Conservation (phyloP, 1,140 invertebrate species). For the Anoplophora glabripennis region DNA sequence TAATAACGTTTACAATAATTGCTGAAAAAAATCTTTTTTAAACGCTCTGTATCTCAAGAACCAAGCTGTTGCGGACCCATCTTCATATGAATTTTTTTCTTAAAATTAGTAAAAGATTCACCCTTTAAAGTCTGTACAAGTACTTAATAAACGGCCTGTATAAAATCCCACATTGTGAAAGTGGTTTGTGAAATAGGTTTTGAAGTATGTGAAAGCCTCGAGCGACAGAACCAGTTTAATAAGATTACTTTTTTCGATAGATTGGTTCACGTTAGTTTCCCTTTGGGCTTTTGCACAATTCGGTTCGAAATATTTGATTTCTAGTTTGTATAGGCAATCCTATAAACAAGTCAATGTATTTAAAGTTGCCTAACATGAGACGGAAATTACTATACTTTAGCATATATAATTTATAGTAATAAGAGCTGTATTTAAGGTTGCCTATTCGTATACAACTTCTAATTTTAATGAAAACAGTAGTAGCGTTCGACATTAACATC, state of each 20-base stretch:
- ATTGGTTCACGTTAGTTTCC: too few species aligned
- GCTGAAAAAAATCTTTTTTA: too few species aligned
- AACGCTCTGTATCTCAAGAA: too few species aligned
- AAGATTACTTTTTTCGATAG: not conserved
- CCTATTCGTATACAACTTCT: not conserved
- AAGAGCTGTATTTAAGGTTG: not conserved
- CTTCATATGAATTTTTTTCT: too few species aligned
- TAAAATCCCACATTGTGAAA: slow-evolving; percentile 5
- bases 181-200: slow-evolving; percentile 12
- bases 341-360: not conserved
- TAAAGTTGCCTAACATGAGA: not conserved
- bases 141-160: too few species aligned
- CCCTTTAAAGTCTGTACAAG: too few species aligned
- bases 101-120: too few species aligned
- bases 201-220: slow-evolving; percentile 16
- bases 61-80: too few species aligned
- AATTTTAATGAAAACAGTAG: not conserved
- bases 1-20: too few species aligned
- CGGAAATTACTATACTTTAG: not conserved
- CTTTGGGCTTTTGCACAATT: too few species aligned
- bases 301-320: not conserved
- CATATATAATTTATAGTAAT: too few species aligned
- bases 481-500: too few species aligned
- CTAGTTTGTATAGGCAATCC: not conserved
- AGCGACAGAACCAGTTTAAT: slow-evolving; percentile 5